A percentile compares a stretch with the other conserved stretches of the same genome.
These are phyloP conservation scores for Leuciscus waleckii DNA, from an alignment of 2,797 vertebrate genomes.

Conservation along the genomic window DNA sequence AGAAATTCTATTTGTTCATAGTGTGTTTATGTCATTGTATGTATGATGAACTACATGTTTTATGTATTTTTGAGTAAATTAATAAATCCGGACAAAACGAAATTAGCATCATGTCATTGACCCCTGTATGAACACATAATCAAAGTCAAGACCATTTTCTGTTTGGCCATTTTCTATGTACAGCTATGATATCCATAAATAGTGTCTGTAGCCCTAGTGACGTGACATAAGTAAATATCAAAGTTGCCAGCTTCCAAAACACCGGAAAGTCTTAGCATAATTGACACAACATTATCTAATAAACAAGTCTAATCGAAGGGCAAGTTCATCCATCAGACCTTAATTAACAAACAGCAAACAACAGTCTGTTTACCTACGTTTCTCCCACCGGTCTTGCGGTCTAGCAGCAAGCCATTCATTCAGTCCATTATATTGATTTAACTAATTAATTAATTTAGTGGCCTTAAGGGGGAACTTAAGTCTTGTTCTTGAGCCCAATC, in stretches of 20 bases:
- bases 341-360: conserved; percentile 11
- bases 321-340: neutral
- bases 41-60: neutral
- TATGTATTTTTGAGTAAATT: neutral
- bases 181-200: neutral
- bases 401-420: neutral
- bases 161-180: neutral
- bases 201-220: neutral
- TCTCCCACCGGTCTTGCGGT: neutral
- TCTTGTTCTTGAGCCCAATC: neutral
- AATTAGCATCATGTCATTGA: neutral
- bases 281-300: neutral
- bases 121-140: neutral
- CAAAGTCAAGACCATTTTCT: neutral
- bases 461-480: neutral
- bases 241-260: conserved; percentile 14
- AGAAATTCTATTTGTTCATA: neutral
- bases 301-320: conserved; percentile 1
- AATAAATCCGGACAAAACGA: neutral
- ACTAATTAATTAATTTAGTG: neutral
- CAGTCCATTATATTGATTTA: neutral
- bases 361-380: neutral
- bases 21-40: neutral
- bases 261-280: conserved; percentile 9
- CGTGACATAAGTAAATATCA: neutral